A percentile compares a stretch with the other conserved stretches of the same genome.
These are phyloP conservation scores for Cephus cinctus DNA, from an alignment of 1,140 invertebrate genomes.

Conservation along the genomic window DNA sequence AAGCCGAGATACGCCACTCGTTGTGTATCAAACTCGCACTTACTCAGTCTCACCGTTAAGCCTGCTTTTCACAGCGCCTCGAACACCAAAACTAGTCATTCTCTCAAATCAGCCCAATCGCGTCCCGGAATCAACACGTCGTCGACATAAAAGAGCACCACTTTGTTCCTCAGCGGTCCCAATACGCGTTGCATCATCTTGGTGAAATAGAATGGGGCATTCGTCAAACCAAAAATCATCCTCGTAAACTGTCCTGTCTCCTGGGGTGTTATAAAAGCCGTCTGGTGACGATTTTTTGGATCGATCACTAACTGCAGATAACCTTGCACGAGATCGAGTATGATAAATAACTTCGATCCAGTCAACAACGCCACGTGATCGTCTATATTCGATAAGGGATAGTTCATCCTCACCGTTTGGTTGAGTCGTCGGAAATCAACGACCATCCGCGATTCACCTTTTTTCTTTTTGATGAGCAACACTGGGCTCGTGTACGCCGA, in stretches of 20 bases:
- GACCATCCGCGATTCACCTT: constrained; percentile 10
- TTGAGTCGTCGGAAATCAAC: constrained; percentile 20
- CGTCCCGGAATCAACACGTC: constrained; percentile 27
- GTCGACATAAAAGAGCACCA: constrained; percentile 19
- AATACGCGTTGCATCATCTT: too few species aligned
- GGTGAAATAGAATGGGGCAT: too few species aligned
- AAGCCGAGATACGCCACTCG: constrained; percentile 29
- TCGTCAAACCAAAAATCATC: constrained; percentile 33
- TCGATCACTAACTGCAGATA: constrained; percentile 16
- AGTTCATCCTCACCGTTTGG: constrained; percentile 16
- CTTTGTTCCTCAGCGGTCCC: constrained; percentile 1
- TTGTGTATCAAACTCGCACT: constrained; percentile 29
- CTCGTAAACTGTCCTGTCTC: constrained; percentile 1
- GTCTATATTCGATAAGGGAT: constrained; percentile 16
- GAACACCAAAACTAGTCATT: constrained; percentile 19
- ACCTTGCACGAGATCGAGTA: constrained; percentile 9
- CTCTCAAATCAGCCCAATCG: background rate
- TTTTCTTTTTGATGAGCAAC: constrained; percentile 14
- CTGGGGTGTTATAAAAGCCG: constrained; percentile 10
- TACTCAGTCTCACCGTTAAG: constrained; percentile 32
- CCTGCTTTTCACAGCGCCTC: constrained; percentile 17
- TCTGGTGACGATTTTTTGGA: background rate
- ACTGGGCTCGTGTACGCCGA: too few species aligned
- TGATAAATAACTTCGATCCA: constrained; percentile 3
- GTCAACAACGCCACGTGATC: constrained; percentile 18